Conservation (phyloP, 2,113 vertebrate species). For the Mormoops blainvillei region DNA sequence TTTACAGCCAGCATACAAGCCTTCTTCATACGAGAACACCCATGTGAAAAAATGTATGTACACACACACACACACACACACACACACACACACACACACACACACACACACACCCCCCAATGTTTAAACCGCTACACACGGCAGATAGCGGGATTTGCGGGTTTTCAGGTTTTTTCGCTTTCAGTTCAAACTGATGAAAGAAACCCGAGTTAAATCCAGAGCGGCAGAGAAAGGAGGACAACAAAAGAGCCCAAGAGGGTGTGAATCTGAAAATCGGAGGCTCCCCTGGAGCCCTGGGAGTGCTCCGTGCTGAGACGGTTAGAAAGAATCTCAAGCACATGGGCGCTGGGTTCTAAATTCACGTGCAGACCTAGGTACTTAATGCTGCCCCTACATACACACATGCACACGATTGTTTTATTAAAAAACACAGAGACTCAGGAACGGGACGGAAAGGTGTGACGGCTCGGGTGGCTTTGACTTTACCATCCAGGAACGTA, state of each 20-base stretch:
- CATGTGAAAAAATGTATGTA: neutral
- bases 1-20: neutral
- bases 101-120: neutral
- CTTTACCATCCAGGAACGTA: neutral
- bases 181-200: neutral
- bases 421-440: neutral
- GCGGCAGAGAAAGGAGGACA: neutral
- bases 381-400: rapidly evolving
- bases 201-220: neutral
- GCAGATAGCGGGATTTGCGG: neutral
- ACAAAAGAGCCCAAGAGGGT: neutral
- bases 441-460: rapidly evolving
- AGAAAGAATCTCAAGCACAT: neutral
- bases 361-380: neutral
- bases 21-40: neutral
- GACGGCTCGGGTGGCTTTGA: neutral
- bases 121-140: neutral
- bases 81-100: neutral
- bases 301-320: neutral
- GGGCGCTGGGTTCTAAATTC: neutral
- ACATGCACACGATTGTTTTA: neutral
- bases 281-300: neutral
- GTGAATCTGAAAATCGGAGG: neutral
- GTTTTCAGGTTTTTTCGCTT: neutral
- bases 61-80: neutral